Conservation (phyloP, 2,888 invertebrate genomes). For the Tetragonisca angustula region DNA sequence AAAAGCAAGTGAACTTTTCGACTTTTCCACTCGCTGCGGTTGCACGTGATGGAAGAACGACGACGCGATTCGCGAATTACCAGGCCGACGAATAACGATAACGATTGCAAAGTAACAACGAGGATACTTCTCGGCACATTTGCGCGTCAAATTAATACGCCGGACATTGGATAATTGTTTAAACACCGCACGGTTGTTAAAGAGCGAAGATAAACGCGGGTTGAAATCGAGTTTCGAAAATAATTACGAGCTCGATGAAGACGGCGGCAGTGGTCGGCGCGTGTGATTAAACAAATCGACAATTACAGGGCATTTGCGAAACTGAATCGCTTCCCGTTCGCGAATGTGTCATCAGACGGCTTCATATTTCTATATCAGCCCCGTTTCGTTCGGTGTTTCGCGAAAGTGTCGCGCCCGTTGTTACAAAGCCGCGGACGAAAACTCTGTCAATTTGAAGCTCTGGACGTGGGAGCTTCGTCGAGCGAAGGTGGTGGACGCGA, state of each 20-base stretch:
- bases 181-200: neutral
- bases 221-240: neutral
- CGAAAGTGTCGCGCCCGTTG: neutral
- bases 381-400: neutral
- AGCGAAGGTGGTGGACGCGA: conserved; percentile 16
- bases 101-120: neutral
- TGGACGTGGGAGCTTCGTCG: neutral
- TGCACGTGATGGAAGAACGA: neutral
- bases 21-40: neutral
- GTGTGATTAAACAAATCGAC: too few relatives aligned
- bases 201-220: too few relatives aligned
- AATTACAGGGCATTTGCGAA: neutral
- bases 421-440: neutral
- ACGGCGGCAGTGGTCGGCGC: neutral
- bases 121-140: neutral
- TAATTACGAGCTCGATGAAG: too few relatives aligned
- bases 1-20: too few relatives aligned
- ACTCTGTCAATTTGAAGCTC: neutral
- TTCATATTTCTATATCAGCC: neutral
- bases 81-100: neutral
- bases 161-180: neutral
- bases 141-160: neutral
- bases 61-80: neutral
- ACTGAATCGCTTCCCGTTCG: neutral
- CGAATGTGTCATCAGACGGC: neutral